These are phyloP conservation scores for Drosophila repleta DNA, from an alignment of 1,140 invertebrate genomes.

Conservation along the genomic window DNA sequence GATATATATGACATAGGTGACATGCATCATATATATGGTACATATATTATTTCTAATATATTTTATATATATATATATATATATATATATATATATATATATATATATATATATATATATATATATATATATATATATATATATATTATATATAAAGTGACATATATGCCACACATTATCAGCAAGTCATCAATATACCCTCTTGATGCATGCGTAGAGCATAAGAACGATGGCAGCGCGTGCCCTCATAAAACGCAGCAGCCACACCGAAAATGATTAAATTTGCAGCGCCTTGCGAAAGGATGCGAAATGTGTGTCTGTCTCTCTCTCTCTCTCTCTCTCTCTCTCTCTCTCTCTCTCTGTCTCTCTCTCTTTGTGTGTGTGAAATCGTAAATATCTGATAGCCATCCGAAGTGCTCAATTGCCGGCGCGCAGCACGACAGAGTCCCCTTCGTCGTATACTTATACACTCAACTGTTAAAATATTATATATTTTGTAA, in stretches of 20 bases:
- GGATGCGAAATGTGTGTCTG: constrained; percentile 6
- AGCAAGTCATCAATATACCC: not conserved
- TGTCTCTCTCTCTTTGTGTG: too few species aligned
- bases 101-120: too few species aligned
- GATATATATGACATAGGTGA: too few species aligned
- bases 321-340: too few species aligned
- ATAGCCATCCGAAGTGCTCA: constrained; percentile 27
- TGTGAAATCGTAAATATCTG: constrained; percentile 31
- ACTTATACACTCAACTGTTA: not conserved
- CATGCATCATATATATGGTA: too few species aligned
- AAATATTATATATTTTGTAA: constrained; percentile 2
- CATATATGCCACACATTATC: too few species aligned
- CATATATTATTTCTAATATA: too few species aligned
- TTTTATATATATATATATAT: too few species aligned
- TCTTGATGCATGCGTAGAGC: not conserved
- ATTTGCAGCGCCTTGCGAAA: constrained; percentile 33
- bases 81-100: too few species aligned
- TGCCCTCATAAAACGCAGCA: constrained; percentile 52
- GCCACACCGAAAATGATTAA: constrained; percentile 53
- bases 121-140: too few species aligned
- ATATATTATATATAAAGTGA: too few species aligned
- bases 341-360: not conserved
- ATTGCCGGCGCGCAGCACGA: constrained; percentile 2
- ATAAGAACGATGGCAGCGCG: constrained; percentile 10
- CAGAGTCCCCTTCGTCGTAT: not conserved